phyloP scores from a whole-genome alignment of 2,797 vertebrate species.

The Argya squamiceps region DNA sequence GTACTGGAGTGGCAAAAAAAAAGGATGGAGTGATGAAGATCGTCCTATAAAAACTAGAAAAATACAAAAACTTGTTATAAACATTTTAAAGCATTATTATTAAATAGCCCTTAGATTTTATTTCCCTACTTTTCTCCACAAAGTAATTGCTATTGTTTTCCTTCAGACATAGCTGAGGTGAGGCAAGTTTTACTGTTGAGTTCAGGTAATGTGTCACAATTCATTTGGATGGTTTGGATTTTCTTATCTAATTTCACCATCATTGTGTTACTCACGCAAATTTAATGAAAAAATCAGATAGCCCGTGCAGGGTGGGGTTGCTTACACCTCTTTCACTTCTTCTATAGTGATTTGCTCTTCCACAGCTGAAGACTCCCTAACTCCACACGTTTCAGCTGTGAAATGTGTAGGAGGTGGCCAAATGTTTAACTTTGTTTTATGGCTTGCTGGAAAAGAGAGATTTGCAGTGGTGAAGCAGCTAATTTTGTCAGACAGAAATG shows the following conservation, averaged over 20 bases:
- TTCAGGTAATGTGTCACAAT: fast-evolving
- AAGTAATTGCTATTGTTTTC: background rate
- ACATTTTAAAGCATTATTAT: background rate
- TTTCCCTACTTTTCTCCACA: background rate
- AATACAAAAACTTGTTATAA: background rate
- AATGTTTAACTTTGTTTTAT: background rate
- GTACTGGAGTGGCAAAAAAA: background rate
- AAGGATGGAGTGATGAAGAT: background rate
- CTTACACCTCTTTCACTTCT: background rate
- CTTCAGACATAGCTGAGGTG: background rate
- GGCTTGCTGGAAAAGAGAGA: background rate
- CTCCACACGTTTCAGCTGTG: background rate
- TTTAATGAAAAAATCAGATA: background rate
- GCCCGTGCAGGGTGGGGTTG: fast-evolving
- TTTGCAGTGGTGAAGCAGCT: background rate
- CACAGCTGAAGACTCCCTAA: background rate
- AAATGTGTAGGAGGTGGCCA: background rate
- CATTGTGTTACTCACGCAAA: background rate
- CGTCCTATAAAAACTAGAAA: background rate
- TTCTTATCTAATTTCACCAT: background rate
- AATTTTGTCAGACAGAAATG: background rate
- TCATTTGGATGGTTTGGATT: background rate
- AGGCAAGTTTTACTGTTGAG: background rate
- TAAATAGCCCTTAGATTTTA: background rate
- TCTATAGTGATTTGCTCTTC: background rate